phyloP scores from a whole-genome alignment of 2,888 invertebrate genomes.

The Salticus scenicus region DNA sequence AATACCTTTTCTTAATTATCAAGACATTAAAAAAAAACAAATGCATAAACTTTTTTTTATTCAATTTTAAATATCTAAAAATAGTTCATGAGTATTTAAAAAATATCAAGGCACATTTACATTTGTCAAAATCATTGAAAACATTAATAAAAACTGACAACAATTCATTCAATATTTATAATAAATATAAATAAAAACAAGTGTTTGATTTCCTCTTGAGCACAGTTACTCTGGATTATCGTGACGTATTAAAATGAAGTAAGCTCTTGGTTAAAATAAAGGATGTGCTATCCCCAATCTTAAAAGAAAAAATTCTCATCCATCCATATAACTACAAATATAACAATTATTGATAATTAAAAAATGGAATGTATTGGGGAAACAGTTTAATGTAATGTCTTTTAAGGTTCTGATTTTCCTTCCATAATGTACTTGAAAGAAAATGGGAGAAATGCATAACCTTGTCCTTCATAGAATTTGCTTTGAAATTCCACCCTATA shows the following conservation, averaged over 20 bases:
- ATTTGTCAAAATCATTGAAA: neutral
- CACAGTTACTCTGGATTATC: no score
- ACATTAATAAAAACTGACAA: neutral
- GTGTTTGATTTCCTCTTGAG: neutral
- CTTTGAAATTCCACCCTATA: conserved; percentile 97
- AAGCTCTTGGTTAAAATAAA: conserved; percentile 13
- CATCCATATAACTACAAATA: neutral
- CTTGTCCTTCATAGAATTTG: conserved; percentile 95
- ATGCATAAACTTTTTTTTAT: no score
- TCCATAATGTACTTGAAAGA: conserved; percentile 82
- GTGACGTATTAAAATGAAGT: neutral
- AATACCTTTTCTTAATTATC: no score
- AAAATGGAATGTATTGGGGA: neutral
- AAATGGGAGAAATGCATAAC: conserved; percentile 94
- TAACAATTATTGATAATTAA: neutral
- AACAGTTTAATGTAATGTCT: neutral
- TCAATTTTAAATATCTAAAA: neutral
- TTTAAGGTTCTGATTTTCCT: conserved; percentile 1
- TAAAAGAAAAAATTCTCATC: neutral
- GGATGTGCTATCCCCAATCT: neutral
- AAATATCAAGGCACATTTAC: neutral
- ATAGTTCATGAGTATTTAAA: neutral
- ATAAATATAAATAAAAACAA: no score
- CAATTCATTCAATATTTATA: no score
- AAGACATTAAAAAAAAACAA: no score